phyloP scores from a whole-genome alignment of 2,888 invertebrate genomes.

The Cabera pusaria region DNA sequence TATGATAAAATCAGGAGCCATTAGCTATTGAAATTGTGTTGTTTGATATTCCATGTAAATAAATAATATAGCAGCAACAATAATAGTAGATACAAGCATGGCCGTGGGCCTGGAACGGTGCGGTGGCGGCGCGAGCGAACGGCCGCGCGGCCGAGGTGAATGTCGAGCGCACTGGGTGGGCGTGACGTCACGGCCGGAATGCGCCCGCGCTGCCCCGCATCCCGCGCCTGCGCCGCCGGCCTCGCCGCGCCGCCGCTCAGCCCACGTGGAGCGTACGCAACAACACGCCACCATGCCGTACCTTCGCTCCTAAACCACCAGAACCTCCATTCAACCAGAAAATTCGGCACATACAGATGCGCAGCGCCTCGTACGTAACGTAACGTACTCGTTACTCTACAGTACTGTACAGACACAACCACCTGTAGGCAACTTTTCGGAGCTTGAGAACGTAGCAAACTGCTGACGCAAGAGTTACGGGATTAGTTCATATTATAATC shows the following conservation, averaged over 20 bases:
- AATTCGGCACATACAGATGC: constrained; percentile 46
- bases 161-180: constrained; percentile 79
- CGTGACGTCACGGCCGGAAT: constrained; percentile 82
- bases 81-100: constrained; percentile 64
- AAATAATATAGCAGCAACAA: constrained; percentile 56
- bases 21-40: constrained; percentile 1
- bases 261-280: constrained; percentile 73
- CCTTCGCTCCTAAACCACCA: constrained; percentile 40
- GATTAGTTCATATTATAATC: constrained; percentile 62
- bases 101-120: constrained; percentile 38
- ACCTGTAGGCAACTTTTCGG: constrained; percentile 15
- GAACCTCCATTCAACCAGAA: constrained; percentile 61
- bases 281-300: constrained; percentile 46
- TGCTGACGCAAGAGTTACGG: constrained; percentile 41
- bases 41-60: constrained; percentile 49
- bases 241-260: constrained; percentile 29
- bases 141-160: constrained; percentile 66
- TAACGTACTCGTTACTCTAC: constrained; percentile 18
- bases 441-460: constrained; percentile 9
- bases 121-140: constrained; percentile 41
- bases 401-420: constrained; percentile 10
- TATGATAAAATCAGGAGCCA: neutral
- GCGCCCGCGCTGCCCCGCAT: constrained; percentile 63
- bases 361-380: constrained; percentile 34
- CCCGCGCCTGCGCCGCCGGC: constrained; percentile 25